Evolutionary conservation across 2,797 vertebrate genomes (phyloP).

Genomic region (Sphenodon punctatus): DNA sequence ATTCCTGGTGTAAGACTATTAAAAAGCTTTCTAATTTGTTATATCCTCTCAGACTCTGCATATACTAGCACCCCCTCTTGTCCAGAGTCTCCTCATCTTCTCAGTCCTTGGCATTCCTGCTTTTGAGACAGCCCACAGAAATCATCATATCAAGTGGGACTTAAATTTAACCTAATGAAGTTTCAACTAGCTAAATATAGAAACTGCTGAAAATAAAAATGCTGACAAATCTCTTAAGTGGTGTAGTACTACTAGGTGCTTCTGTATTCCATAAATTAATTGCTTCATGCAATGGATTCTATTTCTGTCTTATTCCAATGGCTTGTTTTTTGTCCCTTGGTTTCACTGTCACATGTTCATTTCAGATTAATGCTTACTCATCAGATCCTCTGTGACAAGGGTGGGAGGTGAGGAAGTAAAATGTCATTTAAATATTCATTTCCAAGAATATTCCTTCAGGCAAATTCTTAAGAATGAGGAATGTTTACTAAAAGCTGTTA

Average conservation of each 20-base stretch:
- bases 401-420: not conserved
- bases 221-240: not conserved
- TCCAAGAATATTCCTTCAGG: not conserved
- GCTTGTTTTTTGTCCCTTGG: not conserved
- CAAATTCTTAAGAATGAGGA: conserved; percentile 29
- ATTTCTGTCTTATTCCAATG: not conserved
- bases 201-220: not conserved
- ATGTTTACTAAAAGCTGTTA: conserved; percentile 38
- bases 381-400: not conserved
- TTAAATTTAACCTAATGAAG: not conserved
- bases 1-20: not conserved
- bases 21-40: not conserved
- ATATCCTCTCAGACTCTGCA: not conserved
- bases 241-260: not conserved
- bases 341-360: not conserved
- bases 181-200: not conserved
- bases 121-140: not conserved
- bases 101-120: not conserved
- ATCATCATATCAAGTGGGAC: not conserved
- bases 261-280: not conserved
- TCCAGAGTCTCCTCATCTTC: not conserved
- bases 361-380: not conserved
- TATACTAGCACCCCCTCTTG: not conserved
- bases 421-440: conserved; percentile 32
- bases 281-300: not conserved